These are phyloP conservation scores for Mus musculus DNA, from an alignment of 2,113 vertebrate species.

Conservation along the genomic window DNA sequence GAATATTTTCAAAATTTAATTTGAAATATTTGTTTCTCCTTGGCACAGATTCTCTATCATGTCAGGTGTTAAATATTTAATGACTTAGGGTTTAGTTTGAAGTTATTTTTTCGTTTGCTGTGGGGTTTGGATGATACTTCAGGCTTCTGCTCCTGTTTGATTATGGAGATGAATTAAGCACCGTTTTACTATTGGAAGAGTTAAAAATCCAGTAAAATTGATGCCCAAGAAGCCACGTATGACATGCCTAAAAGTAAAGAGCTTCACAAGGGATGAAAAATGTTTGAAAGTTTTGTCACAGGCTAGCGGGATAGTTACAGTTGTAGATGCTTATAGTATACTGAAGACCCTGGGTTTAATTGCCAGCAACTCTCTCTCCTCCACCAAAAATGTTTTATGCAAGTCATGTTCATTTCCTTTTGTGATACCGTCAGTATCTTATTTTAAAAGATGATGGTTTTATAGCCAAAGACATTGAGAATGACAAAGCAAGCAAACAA, in stretches of 20 bases:
- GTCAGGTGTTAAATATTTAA: slow-evolving; percentile 58
- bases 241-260: slow-evolving; percentile 23
- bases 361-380: not conserved
- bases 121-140: not conserved
- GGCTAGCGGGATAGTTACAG: not conserved
- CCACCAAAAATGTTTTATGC: not conserved
- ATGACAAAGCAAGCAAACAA: not conserved
- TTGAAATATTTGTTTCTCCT: slow-evolving; percentile 35
- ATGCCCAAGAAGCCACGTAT: not conserved
- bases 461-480: not conserved
- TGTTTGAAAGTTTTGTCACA: slow-evolving; percentile 23
- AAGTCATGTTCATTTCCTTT: not conserved
- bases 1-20: slow-evolving; percentile 43
- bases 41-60: not conserved
- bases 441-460: not conserved
- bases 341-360: not conserved
- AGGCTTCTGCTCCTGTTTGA: not conserved
- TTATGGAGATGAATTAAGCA: slow-evolving; percentile 43
- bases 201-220: slow-evolving; percentile 55
- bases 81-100: slow-evolving; percentile 48
- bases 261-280: slow-evolving; percentile 8
- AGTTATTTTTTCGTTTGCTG: not conserved
- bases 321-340: not conserved
- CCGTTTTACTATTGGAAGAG: slow-evolving; percentile 58
- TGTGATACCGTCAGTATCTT: not conserved